phyloP scores from a whole-genome alignment of 2,888 invertebrate species.

The Steinernema hermaphroditum region DNA sequence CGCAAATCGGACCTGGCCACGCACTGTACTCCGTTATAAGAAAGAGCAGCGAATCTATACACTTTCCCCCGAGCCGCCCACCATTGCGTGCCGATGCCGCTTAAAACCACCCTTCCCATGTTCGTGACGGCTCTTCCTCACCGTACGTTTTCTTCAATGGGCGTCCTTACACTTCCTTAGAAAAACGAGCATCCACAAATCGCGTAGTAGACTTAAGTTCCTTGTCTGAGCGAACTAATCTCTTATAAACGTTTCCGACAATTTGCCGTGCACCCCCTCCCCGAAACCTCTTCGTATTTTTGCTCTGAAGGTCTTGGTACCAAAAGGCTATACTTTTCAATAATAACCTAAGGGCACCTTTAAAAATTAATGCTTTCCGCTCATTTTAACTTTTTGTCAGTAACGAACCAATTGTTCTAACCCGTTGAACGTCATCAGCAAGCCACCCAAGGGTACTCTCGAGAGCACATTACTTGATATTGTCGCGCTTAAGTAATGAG shows the following conservation, averaged over 20 bases:
- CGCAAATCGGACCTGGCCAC: no score
- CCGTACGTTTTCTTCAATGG: background rate
- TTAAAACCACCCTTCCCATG: background rate
- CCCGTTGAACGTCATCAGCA: no score
- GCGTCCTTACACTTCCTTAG: background rate
- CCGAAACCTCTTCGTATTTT: background rate
- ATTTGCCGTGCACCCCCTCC: background rate
- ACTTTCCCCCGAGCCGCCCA: no score
- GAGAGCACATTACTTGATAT: no score
- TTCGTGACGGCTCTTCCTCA: background rate
- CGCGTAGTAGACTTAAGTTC: background rate
- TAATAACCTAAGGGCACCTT: background rate
- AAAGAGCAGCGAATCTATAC: no score
- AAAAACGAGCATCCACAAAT: background rate
- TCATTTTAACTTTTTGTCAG: conserved; percentile 7
- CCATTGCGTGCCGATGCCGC: background rate
- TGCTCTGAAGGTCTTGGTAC: background rate
- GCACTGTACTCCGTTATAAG: no score
- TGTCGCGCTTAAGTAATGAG: no score
- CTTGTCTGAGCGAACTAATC: background rate
- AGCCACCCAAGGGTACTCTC: no score
- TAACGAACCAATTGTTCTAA: no score
- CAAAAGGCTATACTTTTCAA: no score
- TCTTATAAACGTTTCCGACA: conserved; percentile 9
- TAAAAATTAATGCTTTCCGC: background rate